A percentile compares a stretch with the other conserved stretches of the same genome.
Conservation (phyloP, 2,888 invertebrate genomes). For the Heliconius ismenius region DNA sequence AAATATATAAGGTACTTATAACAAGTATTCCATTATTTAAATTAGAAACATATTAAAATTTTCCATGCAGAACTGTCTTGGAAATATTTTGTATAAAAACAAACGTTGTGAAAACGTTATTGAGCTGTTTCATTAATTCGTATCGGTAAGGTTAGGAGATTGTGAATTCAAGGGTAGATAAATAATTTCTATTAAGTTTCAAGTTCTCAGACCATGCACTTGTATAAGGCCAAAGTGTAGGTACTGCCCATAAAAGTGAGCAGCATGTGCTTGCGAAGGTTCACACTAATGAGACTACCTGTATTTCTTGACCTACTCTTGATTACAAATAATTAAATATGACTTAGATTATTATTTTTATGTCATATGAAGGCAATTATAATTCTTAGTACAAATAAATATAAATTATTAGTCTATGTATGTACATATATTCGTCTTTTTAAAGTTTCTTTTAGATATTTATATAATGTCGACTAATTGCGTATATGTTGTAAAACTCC, state of each 20-base stretch:
- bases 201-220: conserved; percentile 46
- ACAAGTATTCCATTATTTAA: too few relatives aligned
- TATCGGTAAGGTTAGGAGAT: conserved; percentile 32
- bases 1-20: neutral
- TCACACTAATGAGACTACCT: conserved; percentile 39
- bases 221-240: conserved; percentile 45
- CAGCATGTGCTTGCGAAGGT: conserved; percentile 49
- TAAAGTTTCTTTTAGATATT: neutral
- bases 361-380: conserved; percentile 3
- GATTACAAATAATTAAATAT: conserved; percentile 31
- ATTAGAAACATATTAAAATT: neutral
- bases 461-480: neutral
- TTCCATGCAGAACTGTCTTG: neutral
- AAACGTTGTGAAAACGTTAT: conserved; percentile 10
- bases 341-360: conserved; percentile 16
- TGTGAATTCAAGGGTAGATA: conserved; percentile 47
- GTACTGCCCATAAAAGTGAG: conserved; percentile 47
- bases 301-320: conserved; percentile 39
- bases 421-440: neutral
- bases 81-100: conserved; percentile 5
- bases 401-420: neutral
- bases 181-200: conserved; percentile 53
- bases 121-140: conserved; percentile 22
- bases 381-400: neutral
- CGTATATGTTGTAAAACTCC: neutral